Evolutionary conservation across 2,888 invertebrate genomes (phyloP), one percentile per base, ranked within the genome.

Genomic region (Acleris holmiana): DNA sequence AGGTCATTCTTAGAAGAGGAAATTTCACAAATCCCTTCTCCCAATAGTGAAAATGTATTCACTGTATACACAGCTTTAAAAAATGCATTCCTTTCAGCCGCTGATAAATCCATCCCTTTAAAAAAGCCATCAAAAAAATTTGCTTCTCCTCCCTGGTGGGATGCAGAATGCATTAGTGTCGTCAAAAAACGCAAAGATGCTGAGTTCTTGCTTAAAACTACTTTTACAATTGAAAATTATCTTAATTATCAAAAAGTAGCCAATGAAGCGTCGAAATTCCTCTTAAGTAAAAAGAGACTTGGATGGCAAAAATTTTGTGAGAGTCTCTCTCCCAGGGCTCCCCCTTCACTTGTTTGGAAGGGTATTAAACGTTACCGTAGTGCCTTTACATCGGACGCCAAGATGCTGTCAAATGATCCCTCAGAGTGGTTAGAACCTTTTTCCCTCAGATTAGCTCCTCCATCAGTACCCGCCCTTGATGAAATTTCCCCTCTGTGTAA

Each of bases 301-400:
- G 46, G 46, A 46, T 46, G 46, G 46, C 46, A 46, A 46, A 46
- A 46, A 46, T 46, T 46, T 7, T 46, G 46, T 46, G 46, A 46
- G 17, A 46, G 46, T 8, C 46, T 46, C 7, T 46, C 46, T 17
- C 46, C 17, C n/a, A 46, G 7, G 46, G n/a, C 46, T 7, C 46
- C 46, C 17, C 17, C 17, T 7, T 46, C 46, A n/a, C 46, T 46
- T 18, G 46, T 46, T 17, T 17, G 46, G 46, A 46, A 46, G 17
- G 46, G 46, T 46, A 46, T 46, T 46, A 46, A 46, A n/a, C 46
- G 46, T 7, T 46, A 17, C 18, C 46, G 46, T 17, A 18, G 46
- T 17, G 46, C 46, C 2, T 7, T n/a, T n/a, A n/a, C n/a, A 17
- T 17, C 46, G 17, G 17, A 46, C 6, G 4, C 17, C 2, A 46